Evolutionary conservation across 92 coral and sea anemone genomes (phyloP).

Genomic region (Porites evermanni): DNA sequence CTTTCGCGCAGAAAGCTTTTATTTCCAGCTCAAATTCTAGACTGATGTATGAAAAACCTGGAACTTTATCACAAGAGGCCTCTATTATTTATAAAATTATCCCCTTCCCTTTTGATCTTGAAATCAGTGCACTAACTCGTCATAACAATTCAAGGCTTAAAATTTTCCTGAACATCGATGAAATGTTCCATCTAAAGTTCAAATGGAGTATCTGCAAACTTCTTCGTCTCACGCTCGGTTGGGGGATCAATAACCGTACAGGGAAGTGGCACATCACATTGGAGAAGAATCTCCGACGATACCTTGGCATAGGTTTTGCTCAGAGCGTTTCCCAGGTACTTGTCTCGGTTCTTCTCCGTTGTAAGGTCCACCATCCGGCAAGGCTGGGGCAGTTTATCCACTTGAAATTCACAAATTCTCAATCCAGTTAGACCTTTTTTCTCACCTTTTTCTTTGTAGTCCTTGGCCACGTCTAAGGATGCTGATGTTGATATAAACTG

Average conservation of each 20-base stretch:
- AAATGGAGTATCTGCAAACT: not conserved
- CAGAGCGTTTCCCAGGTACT: conserved; percentile 46
- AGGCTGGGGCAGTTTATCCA: not conserved
- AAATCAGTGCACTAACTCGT: no score
- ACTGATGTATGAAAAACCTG: no score
- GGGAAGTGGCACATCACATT: conserved; percentile 27
- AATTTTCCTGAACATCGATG: no score
- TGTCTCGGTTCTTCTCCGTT: conserved; percentile 27
- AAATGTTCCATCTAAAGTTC: no score
- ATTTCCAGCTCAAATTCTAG: no score
- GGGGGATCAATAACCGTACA: conserved; percentile 18
- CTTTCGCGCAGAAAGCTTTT: no score
- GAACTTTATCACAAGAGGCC: no score
- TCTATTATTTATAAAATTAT: no score
- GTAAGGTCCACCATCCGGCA: conserved; percentile 20
- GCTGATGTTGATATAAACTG: conserved; percentile 47
- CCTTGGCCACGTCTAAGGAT: conserved; percentile 26
- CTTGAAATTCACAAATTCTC: conserved; percentile 3
- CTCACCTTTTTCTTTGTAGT: conserved; percentile 9
- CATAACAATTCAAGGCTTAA: no score
- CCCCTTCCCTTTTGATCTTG: no score
- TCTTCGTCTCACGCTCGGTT: not conserved
- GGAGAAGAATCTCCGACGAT: conserved; percentile 37
- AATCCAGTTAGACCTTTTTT: conserved; percentile 34
- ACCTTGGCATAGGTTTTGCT: conserved; percentile 41